These are phyloP conservation scores for Acleris holmiana DNA, from an alignment of 2,888 invertebrate genomes.

Conservation along the genomic window DNA sequence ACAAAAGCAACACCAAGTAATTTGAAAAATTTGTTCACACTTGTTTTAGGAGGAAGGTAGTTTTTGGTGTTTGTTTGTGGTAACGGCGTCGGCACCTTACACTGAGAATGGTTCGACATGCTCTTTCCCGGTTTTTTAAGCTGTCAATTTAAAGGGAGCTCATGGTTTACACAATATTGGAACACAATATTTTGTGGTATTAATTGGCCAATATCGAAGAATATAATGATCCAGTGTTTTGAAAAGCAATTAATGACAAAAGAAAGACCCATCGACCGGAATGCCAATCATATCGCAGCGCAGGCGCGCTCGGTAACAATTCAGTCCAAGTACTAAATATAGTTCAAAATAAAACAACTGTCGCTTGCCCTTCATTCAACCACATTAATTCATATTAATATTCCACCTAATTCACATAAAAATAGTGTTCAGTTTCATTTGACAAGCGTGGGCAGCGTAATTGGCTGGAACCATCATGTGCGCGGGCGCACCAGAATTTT, in stretches of 20 bases:
- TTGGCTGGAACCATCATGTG: constrained; percentile 75
- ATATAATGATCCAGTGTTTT: too few species aligned
- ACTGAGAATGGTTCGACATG: too few species aligned
- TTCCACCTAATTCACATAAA: constrained; percentile 57
- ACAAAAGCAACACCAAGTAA: too few species aligned
- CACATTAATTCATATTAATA: constrained; percentile 59
- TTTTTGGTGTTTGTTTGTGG: too few species aligned
- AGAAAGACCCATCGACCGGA: constrained; percentile 47
- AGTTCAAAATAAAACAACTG: constrained; percentile 84
- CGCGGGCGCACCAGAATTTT: constrained; percentile 82
- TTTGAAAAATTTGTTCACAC: too few species aligned
- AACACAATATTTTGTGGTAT: too few species aligned
- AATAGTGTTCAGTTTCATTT: constrained; percentile 66
- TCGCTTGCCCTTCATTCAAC: constrained; percentile 80
- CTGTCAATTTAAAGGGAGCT: too few species aligned
- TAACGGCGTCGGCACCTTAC: too few species aligned
- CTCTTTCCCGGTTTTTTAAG: too few species aligned
- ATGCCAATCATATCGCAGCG: constrained; percentile 69
- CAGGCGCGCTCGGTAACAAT: constrained; percentile 81
- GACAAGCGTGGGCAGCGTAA: constrained; percentile 62
- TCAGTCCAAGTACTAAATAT: constrained; percentile 81
- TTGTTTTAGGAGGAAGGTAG: too few species aligned
- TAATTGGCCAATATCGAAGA: too few species aligned
- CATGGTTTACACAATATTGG: too few species aligned
- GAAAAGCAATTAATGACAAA: constrained; percentile 16